phyloP scores from a whole-genome alignment of 2,888 invertebrate species.

The Balanococcus diminutus region DNA sequence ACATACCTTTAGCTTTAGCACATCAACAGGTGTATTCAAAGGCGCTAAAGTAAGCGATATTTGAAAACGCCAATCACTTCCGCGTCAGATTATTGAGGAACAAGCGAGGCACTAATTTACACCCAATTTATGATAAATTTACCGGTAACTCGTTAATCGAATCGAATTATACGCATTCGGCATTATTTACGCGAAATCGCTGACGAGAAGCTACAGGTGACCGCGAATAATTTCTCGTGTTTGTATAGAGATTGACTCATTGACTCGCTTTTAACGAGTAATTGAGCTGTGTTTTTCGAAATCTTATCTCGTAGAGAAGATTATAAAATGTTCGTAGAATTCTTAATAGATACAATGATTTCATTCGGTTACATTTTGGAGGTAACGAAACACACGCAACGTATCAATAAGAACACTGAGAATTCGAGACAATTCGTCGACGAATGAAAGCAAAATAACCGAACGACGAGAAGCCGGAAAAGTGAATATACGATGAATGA shows the following conservation, averaged over 20 bases:
- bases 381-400: neutral
- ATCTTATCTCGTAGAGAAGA: neutral
- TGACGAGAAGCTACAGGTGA: conserved; percentile 11
- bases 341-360: neutral
- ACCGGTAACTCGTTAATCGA: neutral
- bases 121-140: neutral
- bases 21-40: neutral
- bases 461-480: too few relatives aligned
- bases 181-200: neutral
- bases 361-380: neutral
- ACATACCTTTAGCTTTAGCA: neutral
- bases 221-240: neutral
- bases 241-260: neutral
- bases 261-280: too few relatives aligned
- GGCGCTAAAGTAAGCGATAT: neutral
- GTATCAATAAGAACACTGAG: neutral
- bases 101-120: too few relatives aligned
- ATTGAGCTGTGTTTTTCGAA: neutral
- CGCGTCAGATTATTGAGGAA: too few relatives aligned
- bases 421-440: too few relatives aligned
- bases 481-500: too few relatives aligned
- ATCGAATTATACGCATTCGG: neutral
- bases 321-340: neutral
- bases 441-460: too few relatives aligned
- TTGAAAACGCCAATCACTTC: neutral